Evolutionary conservation across 2,888 invertebrate species (phyloP).

Genomic region (Melieria crassipennis): DNA sequence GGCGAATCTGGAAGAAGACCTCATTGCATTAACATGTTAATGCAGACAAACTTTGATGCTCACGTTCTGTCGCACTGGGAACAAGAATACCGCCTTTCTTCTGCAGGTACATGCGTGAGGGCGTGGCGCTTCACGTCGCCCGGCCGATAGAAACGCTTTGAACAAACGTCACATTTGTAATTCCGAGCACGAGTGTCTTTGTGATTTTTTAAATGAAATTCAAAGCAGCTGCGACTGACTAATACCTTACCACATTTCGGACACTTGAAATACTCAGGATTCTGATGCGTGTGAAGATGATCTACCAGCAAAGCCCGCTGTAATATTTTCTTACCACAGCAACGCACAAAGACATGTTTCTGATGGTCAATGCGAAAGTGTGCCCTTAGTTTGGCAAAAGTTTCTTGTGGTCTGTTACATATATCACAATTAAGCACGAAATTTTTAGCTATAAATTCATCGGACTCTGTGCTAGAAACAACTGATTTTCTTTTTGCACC

Average conservation of each 20-base stretch:
- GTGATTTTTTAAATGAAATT: conserved; percentile 55
- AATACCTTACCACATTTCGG: conserved; percentile 54
- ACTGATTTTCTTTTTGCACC: too few species aligned
- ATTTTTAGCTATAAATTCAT: conserved; percentile 40
- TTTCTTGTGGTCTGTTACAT: conserved; percentile 25
- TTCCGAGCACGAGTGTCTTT: conserved; percentile 48
- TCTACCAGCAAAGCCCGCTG: conserved; percentile 59
- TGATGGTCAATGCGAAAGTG: conserved; percentile 42
- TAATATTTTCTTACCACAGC: conserved; percentile 59
- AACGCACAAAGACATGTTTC: conserved; percentile 56
- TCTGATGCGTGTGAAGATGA: conserved; percentile 58
- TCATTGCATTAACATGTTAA: background rate
- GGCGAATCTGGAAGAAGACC: conserved; percentile 49
- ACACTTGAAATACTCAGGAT: conserved; percentile 62
- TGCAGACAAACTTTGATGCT: background rate
- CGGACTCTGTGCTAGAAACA: conserved; percentile 19
- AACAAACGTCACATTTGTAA: conserved; percentile 58
- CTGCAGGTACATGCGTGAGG: conserved; percentile 57
- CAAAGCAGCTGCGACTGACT: conserved; percentile 53
- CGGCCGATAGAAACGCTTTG: conserved; percentile 56
- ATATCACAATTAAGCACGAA: conserved; percentile 36
- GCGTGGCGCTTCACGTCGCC: conserved; percentile 54
- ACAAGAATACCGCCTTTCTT: conserved; percentile 55
- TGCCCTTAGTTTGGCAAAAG: conserved; percentile 34
- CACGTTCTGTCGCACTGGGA: conserved; percentile 49